Percentiles rank a stretch among this genome's conserved stretches.
Evolutionary conservation across 2,113 vertebrate species (phyloP).

Genomic region (Urocolius indicus): DNA sequence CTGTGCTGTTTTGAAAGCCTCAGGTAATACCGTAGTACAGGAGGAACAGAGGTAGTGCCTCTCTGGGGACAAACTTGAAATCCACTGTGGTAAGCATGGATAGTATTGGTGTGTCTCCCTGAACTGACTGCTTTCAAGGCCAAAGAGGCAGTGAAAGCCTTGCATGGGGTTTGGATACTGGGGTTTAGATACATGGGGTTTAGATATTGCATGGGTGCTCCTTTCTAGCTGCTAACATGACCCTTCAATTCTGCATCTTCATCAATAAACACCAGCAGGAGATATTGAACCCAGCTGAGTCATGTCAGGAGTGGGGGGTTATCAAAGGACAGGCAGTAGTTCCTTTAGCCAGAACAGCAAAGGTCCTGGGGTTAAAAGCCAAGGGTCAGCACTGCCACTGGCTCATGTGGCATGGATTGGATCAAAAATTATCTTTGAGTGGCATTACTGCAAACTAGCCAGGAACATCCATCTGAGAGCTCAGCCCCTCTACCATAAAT

Average conservation of each 20-base stretch:
- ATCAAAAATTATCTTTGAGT: slow-evolving; percentile 62
- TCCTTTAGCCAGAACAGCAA: slow-evolving; percentile 63
- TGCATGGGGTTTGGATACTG: fast-evolving
- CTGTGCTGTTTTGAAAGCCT: not conserved
- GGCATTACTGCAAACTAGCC: slow-evolving; percentile 32
- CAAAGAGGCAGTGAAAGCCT: not conserved
- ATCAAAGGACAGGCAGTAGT: slow-evolving; percentile 76
- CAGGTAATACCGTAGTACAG: not conserved
- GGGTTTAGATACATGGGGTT: not conserved
- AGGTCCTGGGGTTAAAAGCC: slow-evolving; percentile 75
- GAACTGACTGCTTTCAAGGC: fast-evolving
- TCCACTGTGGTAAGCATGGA: fast-evolving
- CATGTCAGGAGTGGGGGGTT: slow-evolving; percentile 52
- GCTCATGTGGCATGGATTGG: slow-evolving; percentile 77
- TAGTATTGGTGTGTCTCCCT: not conserved
- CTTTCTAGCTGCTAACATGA: not conserved
- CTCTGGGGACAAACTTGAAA: not conserved
- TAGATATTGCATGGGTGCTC: not conserved
- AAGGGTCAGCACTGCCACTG: slow-evolving; percentile 68
- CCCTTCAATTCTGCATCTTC: not conserved
- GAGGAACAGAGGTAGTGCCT: not conserved
- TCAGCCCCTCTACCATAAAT: not conserved
- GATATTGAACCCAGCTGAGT: slow-evolving; percentile 44
- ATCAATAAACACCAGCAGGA: slow-evolving; percentile 27
- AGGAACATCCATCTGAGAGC: not conserved